Percentiles rank a stretch among this genome's conserved stretches.
These are phyloP conservation scores for Sebastes aleutianus DNA, from an alignment of 2,797 vertebrate genomes.

Conservation along the genomic window DNA sequence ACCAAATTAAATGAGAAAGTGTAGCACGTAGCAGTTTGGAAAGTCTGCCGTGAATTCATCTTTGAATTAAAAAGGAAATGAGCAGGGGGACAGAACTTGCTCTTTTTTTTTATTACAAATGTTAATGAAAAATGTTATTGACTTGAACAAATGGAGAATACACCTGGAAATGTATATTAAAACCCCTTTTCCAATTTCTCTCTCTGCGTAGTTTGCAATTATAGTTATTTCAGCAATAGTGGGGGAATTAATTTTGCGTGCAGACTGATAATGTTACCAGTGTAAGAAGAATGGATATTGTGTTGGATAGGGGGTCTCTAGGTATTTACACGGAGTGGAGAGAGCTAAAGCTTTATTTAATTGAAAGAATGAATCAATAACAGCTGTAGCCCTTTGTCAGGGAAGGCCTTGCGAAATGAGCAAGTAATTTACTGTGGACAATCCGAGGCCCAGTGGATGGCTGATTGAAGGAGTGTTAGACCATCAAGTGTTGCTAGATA, in stretches of 20 bases:
- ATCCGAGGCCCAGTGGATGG: conserved; percentile 56
- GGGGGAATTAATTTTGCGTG: conserved; percentile 87
- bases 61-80: conserved; percentile 86
- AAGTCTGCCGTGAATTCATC: conserved; percentile 78
- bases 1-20: conserved; percentile 83
- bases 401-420: conserved; percentile 80
- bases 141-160: conserved; percentile 87
- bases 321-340: conserved; percentile 83
- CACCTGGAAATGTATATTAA: conserved; percentile 91
- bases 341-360: conserved; percentile 86
- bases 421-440: conserved; percentile 82
- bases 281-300: conserved; percentile 84
- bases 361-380: conserved; percentile 89
- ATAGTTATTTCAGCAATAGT: conserved; percentile 87
- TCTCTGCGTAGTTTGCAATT: conserved; percentile 85
- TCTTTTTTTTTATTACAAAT: conserved; percentile 81
- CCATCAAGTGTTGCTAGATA: conserved; percentile 27
- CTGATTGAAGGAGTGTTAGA: conserved; percentile 65
- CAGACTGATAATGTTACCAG: conserved; percentile 84
- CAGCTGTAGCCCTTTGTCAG: conserved; percentile 79
- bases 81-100: conserved; percentile 70
- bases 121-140: conserved; percentile 89
- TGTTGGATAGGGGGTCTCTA: conserved; percentile 86
- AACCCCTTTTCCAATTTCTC: conserved; percentile 85
- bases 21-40: conserved; percentile 75